Percentiles rank a stretch among this genome's conserved stretches.
Evolutionary conservation across 2,797 vertebrate genomes (phyloP).

Genomic region (Phoxinus dragarum): DNA sequence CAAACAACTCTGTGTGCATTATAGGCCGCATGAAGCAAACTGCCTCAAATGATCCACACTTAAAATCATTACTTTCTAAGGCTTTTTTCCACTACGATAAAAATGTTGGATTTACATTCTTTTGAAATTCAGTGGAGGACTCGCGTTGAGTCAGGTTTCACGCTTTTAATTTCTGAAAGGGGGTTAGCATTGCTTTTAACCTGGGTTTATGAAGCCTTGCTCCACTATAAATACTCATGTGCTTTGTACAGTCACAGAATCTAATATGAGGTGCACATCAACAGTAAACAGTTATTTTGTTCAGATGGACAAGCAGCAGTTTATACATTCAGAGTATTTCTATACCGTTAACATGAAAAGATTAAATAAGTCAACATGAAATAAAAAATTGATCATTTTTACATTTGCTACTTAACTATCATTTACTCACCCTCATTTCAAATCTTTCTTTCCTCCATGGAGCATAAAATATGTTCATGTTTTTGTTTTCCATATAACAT

Average conservation of each 20-base stretch:
- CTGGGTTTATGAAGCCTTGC: slow-evolving; percentile 3
- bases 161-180: slow-evolving; percentile 6
- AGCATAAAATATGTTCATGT: neutral
- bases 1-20: slow-evolving; percentile 1
- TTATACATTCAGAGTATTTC: slow-evolving; percentile 1
- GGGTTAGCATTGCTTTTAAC: slow-evolving; percentile 14
- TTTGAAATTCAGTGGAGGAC: neutral
- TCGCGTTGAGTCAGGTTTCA: slow-evolving; percentile 7
- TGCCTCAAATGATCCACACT: slow-evolving; percentile 22
- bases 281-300: neutral
- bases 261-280: neutral
- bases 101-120: slow-evolving; percentile 18
- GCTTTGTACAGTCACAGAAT: neutral
- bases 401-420: neutral
- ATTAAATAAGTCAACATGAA: neutral
- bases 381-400: neutral
- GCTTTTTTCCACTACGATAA: neutral
- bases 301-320: neutral
- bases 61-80: slow-evolving; percentile 16
- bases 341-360: neutral
- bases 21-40: neutral
- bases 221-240: neutral
- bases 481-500: neutral
- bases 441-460: neutral
- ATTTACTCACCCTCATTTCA: neutral